A percentile compares a stretch with the other conserved stretches of the same genome.
Evolutionary conservation across 2,888 invertebrate species (phyloP).

Genomic region (Pocota personata): DNA sequence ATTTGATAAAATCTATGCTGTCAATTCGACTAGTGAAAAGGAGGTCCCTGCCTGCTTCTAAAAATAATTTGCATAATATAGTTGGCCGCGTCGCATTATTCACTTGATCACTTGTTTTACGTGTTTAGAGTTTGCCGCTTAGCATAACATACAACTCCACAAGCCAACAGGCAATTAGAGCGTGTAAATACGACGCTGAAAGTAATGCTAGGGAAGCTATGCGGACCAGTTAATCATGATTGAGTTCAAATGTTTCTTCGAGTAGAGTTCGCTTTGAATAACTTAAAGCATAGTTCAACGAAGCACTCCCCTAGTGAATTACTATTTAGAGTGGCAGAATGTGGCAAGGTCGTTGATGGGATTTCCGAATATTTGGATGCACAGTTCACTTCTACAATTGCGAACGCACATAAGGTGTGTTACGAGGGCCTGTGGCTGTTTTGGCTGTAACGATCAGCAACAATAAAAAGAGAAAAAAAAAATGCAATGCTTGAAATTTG

Average conservation of each 20-base stretch:
- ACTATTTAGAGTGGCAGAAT: no score
- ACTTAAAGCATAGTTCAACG: no score
- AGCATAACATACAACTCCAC: constrained; percentile 67
- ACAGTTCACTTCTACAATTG: no score
- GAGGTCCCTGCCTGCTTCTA: constrained; percentile 14
- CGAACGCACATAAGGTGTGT: no score
- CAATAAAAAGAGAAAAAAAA: no score
- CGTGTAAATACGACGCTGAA: constrained; percentile 40
- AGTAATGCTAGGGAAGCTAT: constrained; percentile 43
- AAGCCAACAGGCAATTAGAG: constrained; percentile 53
- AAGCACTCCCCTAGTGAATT: no score
- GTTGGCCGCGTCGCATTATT: constrained; percentile 75
- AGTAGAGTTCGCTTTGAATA: constrained; percentile 33
- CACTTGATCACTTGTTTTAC: constrained; percentile 81
- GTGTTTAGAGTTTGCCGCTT: constrained; percentile 76
- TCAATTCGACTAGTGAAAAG: constrained; percentile 25
- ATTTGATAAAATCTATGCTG: constrained; percentile 6
- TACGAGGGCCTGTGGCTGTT: no score
- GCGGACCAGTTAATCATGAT: constrained; percentile 31
- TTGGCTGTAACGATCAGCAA: no score
- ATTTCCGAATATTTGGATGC: no score
- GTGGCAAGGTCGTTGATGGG: no score
- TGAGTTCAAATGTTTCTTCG: constrained; percentile 33
- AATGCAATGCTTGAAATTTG: no score
- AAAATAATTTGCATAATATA: constrained; percentile 35